A percentile compares a stretch with the other conserved stretches of the same genome.
Evolutionary conservation across 2,888 invertebrate genomes (phyloP).

Genomic region (Odontothrips loti): DNA sequence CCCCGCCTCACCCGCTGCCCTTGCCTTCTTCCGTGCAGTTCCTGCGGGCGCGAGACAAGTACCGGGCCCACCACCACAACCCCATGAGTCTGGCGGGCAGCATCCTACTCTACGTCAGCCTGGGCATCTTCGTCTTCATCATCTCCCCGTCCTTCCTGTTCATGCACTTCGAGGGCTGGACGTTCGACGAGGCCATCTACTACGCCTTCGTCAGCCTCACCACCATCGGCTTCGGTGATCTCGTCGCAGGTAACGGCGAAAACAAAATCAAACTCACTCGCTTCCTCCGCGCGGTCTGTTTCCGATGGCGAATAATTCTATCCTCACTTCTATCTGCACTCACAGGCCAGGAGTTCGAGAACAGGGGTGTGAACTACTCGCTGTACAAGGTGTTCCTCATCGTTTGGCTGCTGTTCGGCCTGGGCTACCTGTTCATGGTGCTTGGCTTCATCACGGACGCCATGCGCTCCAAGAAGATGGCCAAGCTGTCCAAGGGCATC

Average conservation of each 20-base stretch:
- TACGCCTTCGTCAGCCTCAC: conserved; percentile 83
- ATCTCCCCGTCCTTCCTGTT: conserved; percentile 81
- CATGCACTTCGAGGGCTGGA: conserved; percentile 80
- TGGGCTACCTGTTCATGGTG: conserved; percentile 87
- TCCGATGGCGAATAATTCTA: not conserved
- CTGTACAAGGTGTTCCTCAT: conserved; percentile 77
- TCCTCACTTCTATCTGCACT: not conserved
- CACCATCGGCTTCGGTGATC: conserved; percentile 91
- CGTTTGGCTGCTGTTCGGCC: conserved; percentile 85
- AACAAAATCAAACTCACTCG: no score
- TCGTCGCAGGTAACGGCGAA: conserved; percentile 67
- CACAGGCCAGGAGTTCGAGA: conserved; percentile 40
- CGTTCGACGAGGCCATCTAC: conserved; percentile 76
- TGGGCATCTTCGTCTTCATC: conserved; percentile 82
- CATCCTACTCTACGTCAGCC: conserved; percentile 78
- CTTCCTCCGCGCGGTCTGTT: not conserved
- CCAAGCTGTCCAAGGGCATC: conserved; percentile 68
- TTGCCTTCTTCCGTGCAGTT: conserved; percentile 54
- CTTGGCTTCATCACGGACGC: conserved; percentile 77
- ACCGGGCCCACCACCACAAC: conserved; percentile 66
- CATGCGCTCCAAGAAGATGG: conserved; percentile 69
- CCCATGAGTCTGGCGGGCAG: conserved; percentile 72
- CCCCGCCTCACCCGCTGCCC: not conserved
- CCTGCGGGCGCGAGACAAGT: conserved; percentile 71
- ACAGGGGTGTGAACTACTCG: conserved; percentile 48